Conservation (phyloP, 1,140 invertebrate species). For the Scaptomyza pallida region DNA sequence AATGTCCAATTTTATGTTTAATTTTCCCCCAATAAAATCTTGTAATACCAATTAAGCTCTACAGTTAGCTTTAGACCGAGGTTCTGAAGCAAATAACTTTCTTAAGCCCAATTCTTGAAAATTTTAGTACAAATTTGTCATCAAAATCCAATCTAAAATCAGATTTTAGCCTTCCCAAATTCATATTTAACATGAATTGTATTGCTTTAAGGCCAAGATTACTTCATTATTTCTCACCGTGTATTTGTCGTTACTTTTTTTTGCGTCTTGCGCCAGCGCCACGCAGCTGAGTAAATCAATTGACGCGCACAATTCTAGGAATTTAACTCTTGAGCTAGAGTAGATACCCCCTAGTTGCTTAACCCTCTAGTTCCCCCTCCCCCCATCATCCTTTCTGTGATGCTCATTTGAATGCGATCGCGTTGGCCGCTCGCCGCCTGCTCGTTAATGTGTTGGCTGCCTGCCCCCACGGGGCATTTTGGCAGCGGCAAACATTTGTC, state of each 20-base stretch:
- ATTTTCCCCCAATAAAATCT: too few relatives aligned
- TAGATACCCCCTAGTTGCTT: background rate
- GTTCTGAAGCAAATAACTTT: too few relatives aligned
- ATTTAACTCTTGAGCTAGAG: conserved; percentile 49
- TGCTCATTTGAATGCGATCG: conserved; percentile 60
- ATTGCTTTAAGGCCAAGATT: background rate
- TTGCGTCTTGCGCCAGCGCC: conserved; percentile 6
- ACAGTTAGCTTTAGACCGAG: too few relatives aligned
- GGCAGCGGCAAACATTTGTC: conserved; percentile 49
- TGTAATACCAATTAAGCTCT: too few relatives aligned
- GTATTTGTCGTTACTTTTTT: background rate
- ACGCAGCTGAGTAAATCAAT: conserved; percentile 81
- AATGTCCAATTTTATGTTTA: too few relatives aligned
- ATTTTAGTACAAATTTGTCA: too few relatives aligned
- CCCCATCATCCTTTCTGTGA: background rate
- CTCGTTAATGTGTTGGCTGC: conserved; percentile 50
- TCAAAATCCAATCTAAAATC: too few relatives aligned
- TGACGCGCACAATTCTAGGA: conserved; percentile 80
- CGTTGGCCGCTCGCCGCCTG: conserved; percentile 27
- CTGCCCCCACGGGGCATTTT: conserved; percentile 48
- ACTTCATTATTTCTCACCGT: background rate
- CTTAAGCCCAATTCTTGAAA: too few relatives aligned
- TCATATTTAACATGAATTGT: too few relatives aligned
- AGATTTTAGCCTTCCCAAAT: too few relatives aligned
- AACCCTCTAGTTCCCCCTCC: background rate